Evolutionary conservation across 1,140 invertebrate species (phyloP).

Genomic region (Cherax destructor): DNA sequence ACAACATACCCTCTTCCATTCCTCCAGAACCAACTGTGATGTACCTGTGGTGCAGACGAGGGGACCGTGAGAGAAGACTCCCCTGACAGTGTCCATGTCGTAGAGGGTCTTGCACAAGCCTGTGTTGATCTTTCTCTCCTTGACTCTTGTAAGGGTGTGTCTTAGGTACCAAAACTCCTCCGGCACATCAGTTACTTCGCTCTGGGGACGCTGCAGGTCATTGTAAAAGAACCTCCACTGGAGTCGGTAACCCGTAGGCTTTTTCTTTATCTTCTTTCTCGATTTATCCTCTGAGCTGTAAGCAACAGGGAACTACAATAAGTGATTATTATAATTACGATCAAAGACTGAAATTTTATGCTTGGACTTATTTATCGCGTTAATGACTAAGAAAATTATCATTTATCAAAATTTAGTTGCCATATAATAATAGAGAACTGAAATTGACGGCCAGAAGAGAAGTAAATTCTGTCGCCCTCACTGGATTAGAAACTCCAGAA

Average conservation of each 20-base stretch:
- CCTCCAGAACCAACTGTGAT: not conserved
- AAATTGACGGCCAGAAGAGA: no score
- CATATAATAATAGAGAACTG: no score
- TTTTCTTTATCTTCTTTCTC: not conserved
- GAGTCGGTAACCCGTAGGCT: not conserved
- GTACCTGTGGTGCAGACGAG: slow-evolving; percentile 21
- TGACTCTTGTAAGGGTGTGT: slow-evolving; percentile 2
- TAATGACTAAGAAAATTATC: no score
- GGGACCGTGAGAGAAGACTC: slow-evolving; percentile 27
- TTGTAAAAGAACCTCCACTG: slow-evolving; percentile 20
- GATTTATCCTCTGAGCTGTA: no score
- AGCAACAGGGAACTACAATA: no score
- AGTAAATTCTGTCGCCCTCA: no score
- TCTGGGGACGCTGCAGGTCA: not conserved
- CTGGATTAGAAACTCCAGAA: no score
- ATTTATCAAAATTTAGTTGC: no score
- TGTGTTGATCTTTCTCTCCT: not conserved
- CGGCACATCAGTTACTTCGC: not conserved
- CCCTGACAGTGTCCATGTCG: slow-evolving; percentile 37
- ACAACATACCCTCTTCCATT: no score
- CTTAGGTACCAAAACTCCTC: slow-evolving; percentile 38
- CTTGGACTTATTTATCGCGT: no score
- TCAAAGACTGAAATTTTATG: no score
- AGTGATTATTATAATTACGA: no score
- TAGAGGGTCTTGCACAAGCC: slow-evolving; percentile 21